Percentiles rank a stretch among this genome's conserved stretches.
These are phyloP conservation scores for Cephus nigrinus DNA, from an alignment of 2,888 invertebrate genomes.

Conservation along the genomic window DNA sequence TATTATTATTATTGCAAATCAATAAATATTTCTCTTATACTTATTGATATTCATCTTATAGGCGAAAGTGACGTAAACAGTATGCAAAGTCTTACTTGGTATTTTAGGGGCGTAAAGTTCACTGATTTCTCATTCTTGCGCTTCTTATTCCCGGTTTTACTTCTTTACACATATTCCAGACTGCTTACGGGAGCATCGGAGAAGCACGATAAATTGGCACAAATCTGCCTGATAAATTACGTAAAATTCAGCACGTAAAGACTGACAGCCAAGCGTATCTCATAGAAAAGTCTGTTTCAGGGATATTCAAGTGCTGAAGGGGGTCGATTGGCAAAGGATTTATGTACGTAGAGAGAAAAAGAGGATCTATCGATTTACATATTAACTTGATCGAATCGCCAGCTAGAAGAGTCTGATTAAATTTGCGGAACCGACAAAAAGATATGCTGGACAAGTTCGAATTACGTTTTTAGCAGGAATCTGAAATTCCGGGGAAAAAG, in stretches of 20 bases:
- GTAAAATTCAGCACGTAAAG: not conserved
- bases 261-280: not conserved
- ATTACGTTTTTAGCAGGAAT: no score
- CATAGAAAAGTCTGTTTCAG: not conserved
- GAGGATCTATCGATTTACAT: conserved; percentile 33
- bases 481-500: no score
- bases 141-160: no score
- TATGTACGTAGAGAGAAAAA: conserved; percentile 39
- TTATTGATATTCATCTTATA: no score
- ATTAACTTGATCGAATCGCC: conserved; percentile 33
- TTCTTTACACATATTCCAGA: no score
- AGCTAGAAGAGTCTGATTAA: conserved; percentile 34
- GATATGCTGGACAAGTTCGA: no score
- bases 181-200: no score
- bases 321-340: conserved; percentile 33
- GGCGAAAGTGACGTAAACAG: no score
- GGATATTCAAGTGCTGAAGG: conserved; percentile 26
- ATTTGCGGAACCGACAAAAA: conserved; percentile 11
- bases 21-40: not conserved
- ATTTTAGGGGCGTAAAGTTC: no score
- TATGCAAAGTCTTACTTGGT: no score
- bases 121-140: no score
- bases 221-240: not conserved
- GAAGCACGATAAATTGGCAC: not conserved
- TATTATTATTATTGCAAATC: not conserved